These are phyloP conservation scores for Candidula unifasciata DNA, from an alignment of 2,888 invertebrate species.

Conservation along the genomic window DNA sequence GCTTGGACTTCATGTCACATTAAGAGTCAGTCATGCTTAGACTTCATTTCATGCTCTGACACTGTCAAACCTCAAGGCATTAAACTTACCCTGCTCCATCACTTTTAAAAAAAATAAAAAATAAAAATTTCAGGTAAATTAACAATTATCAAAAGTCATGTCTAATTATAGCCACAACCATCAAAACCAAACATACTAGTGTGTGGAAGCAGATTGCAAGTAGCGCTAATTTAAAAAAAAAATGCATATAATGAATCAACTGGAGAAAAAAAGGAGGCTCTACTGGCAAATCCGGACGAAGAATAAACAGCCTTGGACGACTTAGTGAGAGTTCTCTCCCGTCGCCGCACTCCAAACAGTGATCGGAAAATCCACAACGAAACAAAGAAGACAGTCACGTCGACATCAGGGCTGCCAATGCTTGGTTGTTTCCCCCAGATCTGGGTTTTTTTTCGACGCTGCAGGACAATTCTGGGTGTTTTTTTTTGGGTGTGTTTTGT, in stretches of 20 bases:
- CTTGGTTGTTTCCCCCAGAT: no score
- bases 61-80: constrained; percentile 13
- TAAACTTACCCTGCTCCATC: constrained; percentile 45
- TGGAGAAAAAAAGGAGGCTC: no score
- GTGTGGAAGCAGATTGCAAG: background rate
- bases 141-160: background rate
- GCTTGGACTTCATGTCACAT: constrained; percentile 13
- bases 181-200: background rate
- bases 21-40: constrained; percentile 31
- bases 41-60: constrained; percentile 24
- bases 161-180: constrained; percentile 13
- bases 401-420: no score
- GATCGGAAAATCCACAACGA: no score
- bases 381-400: no score
- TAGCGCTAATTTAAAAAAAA: background rate
- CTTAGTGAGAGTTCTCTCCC: no score
- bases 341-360: no score
- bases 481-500: no score
- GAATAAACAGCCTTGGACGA: no score
- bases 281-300: no score
- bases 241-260: background rate
- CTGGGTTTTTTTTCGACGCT: no score
- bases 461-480: no score
- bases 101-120: constrained; percentile 33
- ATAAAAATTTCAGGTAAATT: background rate